phyloP scores from a whole-genome alignment of 2,888 invertebrate species.

The Tipula helvola region DNA sequence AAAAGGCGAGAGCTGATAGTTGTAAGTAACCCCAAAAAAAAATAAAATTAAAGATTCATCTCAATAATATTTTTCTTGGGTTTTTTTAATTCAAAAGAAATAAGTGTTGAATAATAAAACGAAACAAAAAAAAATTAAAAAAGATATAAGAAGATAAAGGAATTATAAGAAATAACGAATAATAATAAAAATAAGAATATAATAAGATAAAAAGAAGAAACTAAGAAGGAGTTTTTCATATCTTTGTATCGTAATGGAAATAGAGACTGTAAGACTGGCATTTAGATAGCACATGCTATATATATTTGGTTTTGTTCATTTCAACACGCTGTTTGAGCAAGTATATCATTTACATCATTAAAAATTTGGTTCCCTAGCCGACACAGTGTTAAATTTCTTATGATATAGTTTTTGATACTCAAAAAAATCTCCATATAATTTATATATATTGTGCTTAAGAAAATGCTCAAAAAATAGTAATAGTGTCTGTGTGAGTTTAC shows the following conservation, averaged over 20 bases:
- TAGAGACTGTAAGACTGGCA: slow-evolving; percentile 38
- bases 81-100: neutral
- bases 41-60: neutral
- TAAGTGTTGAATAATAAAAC: slow-evolving; percentile 9
- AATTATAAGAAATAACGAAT: slow-evolving; percentile 8
- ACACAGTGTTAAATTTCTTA: neutral
- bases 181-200: slow-evolving; percentile 7
- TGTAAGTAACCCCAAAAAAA: neutral
- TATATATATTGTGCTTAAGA: neutral
- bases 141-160: slow-evolving; percentile 8
- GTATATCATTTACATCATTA: neutral
- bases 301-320: neutral
- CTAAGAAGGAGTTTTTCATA: slow-evolving; percentile 21
- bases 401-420: neutral
- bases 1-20: neutral
- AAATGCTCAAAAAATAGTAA: neutral
- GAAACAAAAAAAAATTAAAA: neutral
- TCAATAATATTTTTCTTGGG: neutral
- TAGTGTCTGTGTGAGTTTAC: neutral
- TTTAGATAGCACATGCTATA: slow-evolving; percentile 9
- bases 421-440: neutral
- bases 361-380: neutral
- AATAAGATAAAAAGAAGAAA: slow-evolving; percentile 8
- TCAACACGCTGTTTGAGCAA: neutral
- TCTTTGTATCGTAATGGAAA: slow-evolving; percentile 38